Evolutionary conservation across 2,888 invertebrate genomes (phyloP), one percentile per base, ranked within the genome.

Genomic region (Parthenolecanium corni): DNA sequence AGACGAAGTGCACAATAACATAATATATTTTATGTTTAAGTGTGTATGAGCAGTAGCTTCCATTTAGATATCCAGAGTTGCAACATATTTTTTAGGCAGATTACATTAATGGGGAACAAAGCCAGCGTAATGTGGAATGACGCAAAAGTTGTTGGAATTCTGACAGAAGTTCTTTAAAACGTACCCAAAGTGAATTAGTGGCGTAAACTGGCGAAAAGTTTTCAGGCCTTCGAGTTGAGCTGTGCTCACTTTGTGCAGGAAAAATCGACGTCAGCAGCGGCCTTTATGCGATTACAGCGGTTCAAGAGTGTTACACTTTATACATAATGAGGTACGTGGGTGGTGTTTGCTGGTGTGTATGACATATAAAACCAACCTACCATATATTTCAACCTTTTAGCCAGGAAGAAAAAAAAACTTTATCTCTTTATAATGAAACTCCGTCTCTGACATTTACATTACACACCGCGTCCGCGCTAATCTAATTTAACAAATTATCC

Each of bases 351-450:
- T 53, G 36, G 53, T 21, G 53, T 21, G 40, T 53, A 53, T 53
- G 53, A 53, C 53, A 53, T 53, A 25, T 31, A 53, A 53, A 40
- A 53, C 40, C 53, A 23, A 53, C 53, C 53, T 53, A 36, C 38
- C 53, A 38, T 40, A 24, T 53, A 53, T 53, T 53, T 40, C 38
- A 40, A 53, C 53, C 53, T 53, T 53, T 53, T 21, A 18, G 31
- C 31, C 31, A 31, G 9, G 9, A 31, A 31, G 9, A 31, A 31
- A 31, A 31, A 53, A 53, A 53, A 53, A 53, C 53, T 40, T 53
- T 20, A 53, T 53, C 53, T 53, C 53, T 53, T 53, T 21, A 40
- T 53, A 53, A 53, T 53, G 53, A 38, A 53, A 53, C 23, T 23
- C 5, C 31, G 11, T 21, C 21, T 53, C 25, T 53, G 53, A 40